phyloP scores from a whole-genome alignment of 2,797 vertebrate species.

The Eulemur mongoz region DNA sequence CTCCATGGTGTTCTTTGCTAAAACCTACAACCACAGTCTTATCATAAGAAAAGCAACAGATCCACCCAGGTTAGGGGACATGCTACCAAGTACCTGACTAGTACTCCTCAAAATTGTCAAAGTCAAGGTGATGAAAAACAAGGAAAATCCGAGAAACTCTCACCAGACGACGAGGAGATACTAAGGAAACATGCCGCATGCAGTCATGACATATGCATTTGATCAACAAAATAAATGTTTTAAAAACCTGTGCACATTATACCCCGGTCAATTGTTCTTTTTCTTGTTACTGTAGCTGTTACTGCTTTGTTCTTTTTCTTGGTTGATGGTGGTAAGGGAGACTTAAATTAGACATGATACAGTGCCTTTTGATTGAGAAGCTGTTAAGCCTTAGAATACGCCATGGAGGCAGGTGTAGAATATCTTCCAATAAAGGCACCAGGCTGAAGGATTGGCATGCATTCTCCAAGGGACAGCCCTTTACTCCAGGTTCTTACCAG shows the following conservation, averaged over 20 bases:
- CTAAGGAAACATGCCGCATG: background rate
- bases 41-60: constrained; percentile 20
- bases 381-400: background rate
- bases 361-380: background rate
- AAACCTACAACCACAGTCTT: background rate
- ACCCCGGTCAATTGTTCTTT: background rate
- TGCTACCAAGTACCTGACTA: background rate
- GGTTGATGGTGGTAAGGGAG: background rate
- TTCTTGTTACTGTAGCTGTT: background rate
- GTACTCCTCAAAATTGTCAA: background rate
- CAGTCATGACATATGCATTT: background rate
- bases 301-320: background rate
- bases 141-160: background rate
- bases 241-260: background rate
- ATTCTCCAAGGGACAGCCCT: background rate
- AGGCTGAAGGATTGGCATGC: background rate
- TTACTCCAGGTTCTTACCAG: background rate
- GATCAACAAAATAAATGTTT: background rate
- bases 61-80: background rate
- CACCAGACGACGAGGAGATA: background rate
- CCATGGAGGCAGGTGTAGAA: background rate
- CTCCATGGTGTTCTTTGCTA: background rate
- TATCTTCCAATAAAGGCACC: background rate
- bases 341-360: background rate
- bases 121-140: background rate